These are phyloP conservation scores for Spea hammondii DNA, from an alignment of 2,797 vertebrate species.

Conservation along the genomic window DNA sequence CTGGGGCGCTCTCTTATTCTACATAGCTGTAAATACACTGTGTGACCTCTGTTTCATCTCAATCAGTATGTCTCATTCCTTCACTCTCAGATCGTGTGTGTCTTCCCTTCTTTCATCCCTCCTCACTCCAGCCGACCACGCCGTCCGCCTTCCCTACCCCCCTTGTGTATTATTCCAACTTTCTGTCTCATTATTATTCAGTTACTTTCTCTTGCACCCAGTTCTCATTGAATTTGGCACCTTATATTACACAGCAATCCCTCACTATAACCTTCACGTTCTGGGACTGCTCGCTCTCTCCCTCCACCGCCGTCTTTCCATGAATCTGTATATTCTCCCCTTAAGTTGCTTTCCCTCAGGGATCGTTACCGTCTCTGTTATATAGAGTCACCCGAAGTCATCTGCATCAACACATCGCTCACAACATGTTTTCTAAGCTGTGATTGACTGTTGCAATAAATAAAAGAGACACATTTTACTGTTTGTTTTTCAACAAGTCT, in stretches of 20 bases:
- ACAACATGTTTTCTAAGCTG: conserved; percentile 48
- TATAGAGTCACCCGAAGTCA: not conserved
- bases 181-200: not conserved
- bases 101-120: not conserved
- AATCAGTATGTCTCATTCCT: conserved; percentile 3
- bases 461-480: conserved; percentile 30
- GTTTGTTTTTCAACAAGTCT: not conserved
- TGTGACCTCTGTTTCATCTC: conserved; percentile 27
- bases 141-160: not conserved
- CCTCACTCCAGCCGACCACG: no score
- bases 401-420: conserved; percentile 7
- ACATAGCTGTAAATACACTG: conserved; percentile 38
- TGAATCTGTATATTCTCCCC: not conserved
- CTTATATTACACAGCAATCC: conserved; percentile 20
- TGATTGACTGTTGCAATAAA: conserved; percentile 52
- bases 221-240: conserved; percentile 28
- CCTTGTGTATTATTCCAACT: not conserved
- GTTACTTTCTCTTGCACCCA: not conserved
- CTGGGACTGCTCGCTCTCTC: not conserved
- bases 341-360: conserved; percentile 14
- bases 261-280: conserved; percentile 7
- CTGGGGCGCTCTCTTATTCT: not conserved
- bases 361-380: not conserved
- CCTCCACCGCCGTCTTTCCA: not conserved
- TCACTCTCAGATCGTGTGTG: not conserved